These are phyloP conservation scores for Cyrtonyx montezumae DNA, from an alignment of 2,113 vertebrate species.

Conservation along the genomic window DNA sequence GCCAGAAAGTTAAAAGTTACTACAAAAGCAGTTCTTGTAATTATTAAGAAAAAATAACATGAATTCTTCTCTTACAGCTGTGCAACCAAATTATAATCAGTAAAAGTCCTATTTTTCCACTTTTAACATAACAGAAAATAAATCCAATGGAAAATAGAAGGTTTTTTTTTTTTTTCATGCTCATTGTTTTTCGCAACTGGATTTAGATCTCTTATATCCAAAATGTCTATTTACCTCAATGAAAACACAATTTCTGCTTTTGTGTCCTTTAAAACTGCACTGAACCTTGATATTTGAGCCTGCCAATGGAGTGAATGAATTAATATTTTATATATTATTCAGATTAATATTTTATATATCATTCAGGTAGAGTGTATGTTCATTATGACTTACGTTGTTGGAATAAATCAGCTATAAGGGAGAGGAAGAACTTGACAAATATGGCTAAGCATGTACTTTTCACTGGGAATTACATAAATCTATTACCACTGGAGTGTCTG, in stretches of 20 bases:
- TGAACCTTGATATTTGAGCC: constrained; percentile 30
- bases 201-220: not conserved
- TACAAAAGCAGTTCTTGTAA: not conserved
- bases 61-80: not conserved
- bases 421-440: not conserved
- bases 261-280: not conserved
- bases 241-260: not conserved
- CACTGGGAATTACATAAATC: not conserved
- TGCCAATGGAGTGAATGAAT: not conserved
- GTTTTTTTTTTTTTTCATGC: not conserved
- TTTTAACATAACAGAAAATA: not conserved
- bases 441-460: not conserved
- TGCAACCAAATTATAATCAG: not conserved
- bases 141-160: not conserved
- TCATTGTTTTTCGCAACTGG: not conserved
- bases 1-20: not conserved
- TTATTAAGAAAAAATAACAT: not conserved
- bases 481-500: not conserved
- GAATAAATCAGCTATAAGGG: not conserved
- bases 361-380: not conserved
- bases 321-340: not conserved
- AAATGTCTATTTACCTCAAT: not conserved
- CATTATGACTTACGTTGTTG: not conserved
- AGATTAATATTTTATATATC: not conserved
- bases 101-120: not conserved